phyloP scores from a whole-genome alignment of 2,797 vertebrate genomes.

The Percopsis omiscomaycus region DNA sequence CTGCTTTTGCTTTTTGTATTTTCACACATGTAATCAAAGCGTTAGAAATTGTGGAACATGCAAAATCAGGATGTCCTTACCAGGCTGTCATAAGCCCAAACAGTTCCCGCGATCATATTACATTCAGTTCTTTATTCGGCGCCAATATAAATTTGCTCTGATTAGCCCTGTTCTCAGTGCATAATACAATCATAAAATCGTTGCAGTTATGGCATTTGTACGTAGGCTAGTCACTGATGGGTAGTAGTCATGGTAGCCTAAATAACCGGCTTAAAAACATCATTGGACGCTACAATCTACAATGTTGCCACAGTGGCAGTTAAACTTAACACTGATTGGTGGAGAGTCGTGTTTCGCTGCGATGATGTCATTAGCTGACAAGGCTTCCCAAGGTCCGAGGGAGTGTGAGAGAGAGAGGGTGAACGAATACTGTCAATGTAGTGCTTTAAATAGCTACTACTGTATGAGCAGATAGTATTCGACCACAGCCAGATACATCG shows the following conservation, averaged over 20 bases:
- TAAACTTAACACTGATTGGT: conserved; percentile 60
- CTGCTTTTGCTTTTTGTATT: too few species aligned
- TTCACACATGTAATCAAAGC: too few species aligned
- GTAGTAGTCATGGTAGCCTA: too few species aligned
- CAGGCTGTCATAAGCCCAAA: conserved; percentile 33
- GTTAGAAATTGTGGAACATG: too few species aligned
- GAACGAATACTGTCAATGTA: conserved; percentile 4
- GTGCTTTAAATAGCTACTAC: conserved; percentile 13
- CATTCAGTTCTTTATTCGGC: not conserved
- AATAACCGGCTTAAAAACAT: too few species aligned
- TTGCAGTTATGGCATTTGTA: too few species aligned
- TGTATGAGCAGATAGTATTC: not conserved
- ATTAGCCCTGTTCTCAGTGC: not conserved
- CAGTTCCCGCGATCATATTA: conserved; percentile 18
- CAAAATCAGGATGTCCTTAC: too few species aligned
- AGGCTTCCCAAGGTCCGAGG: conserved; percentile 1
- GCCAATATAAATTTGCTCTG: not conserved
- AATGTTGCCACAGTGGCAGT: conserved; percentile 53
- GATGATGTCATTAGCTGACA: conserved; percentile 51
- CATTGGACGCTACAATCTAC: not conserved
- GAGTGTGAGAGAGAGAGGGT: not conserved
- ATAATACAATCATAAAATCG: too few species aligned
- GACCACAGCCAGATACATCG: not conserved
- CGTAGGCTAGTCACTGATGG: too few species aligned
- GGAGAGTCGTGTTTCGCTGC: conserved; percentile 13